Evolutionary conservation across 2,797 vertebrate species (phyloP).

Genomic region (Todus mexicanus): DNA sequence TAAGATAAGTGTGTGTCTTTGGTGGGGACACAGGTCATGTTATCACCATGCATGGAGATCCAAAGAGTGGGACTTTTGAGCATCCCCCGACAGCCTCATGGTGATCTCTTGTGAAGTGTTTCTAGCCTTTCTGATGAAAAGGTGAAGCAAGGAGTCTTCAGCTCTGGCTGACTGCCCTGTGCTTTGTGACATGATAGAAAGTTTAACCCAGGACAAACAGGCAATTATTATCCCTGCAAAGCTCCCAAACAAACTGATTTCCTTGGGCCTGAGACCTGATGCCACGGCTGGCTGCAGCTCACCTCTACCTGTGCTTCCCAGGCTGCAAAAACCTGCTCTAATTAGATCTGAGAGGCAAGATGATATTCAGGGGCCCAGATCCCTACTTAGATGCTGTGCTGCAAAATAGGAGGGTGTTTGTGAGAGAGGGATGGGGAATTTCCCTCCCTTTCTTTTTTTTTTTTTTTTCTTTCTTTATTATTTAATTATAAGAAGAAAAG

Average conservation of each 20-base stretch:
- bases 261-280: background rate
- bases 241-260: background rate
- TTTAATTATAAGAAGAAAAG: background rate
- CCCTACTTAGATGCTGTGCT: background rate
- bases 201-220: background rate
- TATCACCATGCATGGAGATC: accelerated
- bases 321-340: background rate
- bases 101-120: background rate
- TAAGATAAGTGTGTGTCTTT: background rate
- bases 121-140: background rate
- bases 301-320: background rate
- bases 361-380: background rate
- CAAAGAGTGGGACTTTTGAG: background rate
- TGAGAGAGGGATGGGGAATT: background rate
- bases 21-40: accelerated
- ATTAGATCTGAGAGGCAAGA: background rate
- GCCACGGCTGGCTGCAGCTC: background rate
- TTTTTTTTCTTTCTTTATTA: background rate
- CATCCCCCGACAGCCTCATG: background rate
- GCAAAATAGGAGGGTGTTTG: background rate
- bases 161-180: background rate
- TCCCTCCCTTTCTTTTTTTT: accelerated
- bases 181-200: background rate
- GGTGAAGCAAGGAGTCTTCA: background rate
- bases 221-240: background rate